Percentiles rank a stretch among this genome's conserved stretches.
Conservation (phyloP, 2,113 vertebrate species). For the Pelecanus crispus region DNA sequence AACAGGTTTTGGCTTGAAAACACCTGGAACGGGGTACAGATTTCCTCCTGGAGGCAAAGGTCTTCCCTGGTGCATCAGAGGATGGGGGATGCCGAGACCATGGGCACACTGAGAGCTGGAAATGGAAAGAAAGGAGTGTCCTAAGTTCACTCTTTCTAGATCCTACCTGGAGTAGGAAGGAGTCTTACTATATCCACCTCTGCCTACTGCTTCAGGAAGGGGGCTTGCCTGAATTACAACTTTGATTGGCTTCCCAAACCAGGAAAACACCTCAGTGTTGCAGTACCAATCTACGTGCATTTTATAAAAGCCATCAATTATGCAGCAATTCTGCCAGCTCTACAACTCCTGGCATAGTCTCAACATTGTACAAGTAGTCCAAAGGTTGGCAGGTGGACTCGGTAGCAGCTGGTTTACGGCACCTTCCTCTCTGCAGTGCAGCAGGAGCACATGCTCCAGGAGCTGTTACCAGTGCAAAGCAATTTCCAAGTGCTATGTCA, state of each 20-base stretch:
- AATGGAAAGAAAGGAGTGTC: background rate
- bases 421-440: background rate
- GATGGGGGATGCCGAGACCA: background rate
- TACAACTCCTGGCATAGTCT: background rate
- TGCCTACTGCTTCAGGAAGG: background rate
- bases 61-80: background rate
- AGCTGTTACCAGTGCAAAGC: background rate
- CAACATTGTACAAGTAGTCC: too few species aligned
- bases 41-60: background rate
- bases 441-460: accelerated
- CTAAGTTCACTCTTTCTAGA: background rate
- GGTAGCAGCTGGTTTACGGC: background rate
- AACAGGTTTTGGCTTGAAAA: background rate
- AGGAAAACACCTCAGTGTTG: background rate
- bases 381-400: background rate
- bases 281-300: background rate
- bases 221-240: background rate
- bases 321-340: background rate
- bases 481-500: background rate
- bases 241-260: background rate
- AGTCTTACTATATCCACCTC: background rate
- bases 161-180: background rate
- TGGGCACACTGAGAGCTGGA: background rate
- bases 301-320: background rate
- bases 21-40: background rate